Conservation (phyloP, 2,888 invertebrate species). For the Tortrix viridana region DNA sequence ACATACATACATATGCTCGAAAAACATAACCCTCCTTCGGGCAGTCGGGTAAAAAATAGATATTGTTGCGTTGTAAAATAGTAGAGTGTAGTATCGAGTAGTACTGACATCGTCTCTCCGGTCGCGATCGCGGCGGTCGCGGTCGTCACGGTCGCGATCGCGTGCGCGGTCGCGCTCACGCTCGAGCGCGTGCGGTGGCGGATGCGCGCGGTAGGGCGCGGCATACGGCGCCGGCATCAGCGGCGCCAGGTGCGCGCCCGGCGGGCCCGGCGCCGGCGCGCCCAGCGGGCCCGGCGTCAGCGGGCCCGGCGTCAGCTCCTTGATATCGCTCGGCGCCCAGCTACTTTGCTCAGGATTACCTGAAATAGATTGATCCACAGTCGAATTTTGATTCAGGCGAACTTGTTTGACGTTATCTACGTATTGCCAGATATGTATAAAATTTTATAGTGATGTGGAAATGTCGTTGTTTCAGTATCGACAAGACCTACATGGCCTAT, state of each 20-base stretch:
- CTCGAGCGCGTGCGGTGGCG: conserved; percentile 50
- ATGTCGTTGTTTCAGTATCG: too few species aligned
- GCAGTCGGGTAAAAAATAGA: too few species aligned
- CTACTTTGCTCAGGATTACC: conserved; percentile 74
- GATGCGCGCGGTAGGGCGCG: conserved; percentile 59
- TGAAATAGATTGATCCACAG: conserved; percentile 38
- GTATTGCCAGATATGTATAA: too few species aligned
- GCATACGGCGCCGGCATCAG: conserved; percentile 60
- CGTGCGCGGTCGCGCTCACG: conserved; percentile 60
- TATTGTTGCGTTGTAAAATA: background rate
- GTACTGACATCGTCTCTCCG: conserved; percentile 69
- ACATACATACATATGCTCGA: too few species aligned
- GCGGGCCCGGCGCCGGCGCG: conserved; percentile 53
- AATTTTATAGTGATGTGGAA: too few species aligned
- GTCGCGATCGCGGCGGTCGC: conserved; percentile 64
- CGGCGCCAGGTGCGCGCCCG: conserved; percentile 51
- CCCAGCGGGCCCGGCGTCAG: conserved; percentile 61
- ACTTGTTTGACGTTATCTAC: too few species aligned
- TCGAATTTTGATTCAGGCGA: too few species aligned
- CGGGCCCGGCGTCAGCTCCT: conserved; percentile 87
- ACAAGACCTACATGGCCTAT: too few species aligned
- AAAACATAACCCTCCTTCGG: too few species aligned
- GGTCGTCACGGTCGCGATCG: conserved; percentile 54
- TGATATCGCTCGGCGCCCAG: conserved; percentile 88
- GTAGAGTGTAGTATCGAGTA: background rate